A percentile compares a stretch with the other conserved stretches of the same genome.
Conservation (phyloP, 2,797 vertebrate species). For the Chelidonichthys spinosus region DNA sequence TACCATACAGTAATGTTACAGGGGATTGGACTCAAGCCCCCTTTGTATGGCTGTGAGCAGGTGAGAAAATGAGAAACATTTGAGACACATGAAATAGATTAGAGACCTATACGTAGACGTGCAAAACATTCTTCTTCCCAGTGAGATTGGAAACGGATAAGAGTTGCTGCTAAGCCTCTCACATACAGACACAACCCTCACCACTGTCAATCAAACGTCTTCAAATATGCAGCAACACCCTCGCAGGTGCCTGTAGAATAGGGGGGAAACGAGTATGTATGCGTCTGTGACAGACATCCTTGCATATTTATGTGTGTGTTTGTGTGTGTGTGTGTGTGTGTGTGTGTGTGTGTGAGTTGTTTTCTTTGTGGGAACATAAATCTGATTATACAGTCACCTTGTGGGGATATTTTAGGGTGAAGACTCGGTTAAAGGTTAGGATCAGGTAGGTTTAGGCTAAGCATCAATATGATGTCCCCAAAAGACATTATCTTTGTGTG, state of each 20-base stretch:
- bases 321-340: not conserved
- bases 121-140: not conserved
- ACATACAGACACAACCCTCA: conserved; percentile 20
- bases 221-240: conserved; percentile 58
- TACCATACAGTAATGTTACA: not conserved
- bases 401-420: too few species aligned
- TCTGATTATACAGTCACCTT: too few species aligned
- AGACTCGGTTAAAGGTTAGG: too few species aligned
- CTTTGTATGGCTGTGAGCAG: not conserved
- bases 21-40: not conserved
- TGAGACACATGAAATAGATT: not conserved
- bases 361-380: too few species aligned
- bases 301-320: conserved; percentile 16
- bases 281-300: conserved; percentile 5
- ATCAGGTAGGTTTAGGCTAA: too few species aligned
- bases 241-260: conserved; percentile 28
- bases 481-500: not conserved
- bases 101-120: not conserved
- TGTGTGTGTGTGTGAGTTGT: not conserved
- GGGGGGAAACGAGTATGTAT: not conserved
- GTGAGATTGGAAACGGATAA: not conserved
- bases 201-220: conserved; percentile 59
- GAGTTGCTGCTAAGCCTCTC: conserved; percentile 5
- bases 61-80: not conserved
- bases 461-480: too few species aligned